Percentiles rank a stretch among this genome's conserved stretches.
Conservation (phyloP, 2,113 vertebrate species). For the Hymenochirus boettgeri region DNA sequence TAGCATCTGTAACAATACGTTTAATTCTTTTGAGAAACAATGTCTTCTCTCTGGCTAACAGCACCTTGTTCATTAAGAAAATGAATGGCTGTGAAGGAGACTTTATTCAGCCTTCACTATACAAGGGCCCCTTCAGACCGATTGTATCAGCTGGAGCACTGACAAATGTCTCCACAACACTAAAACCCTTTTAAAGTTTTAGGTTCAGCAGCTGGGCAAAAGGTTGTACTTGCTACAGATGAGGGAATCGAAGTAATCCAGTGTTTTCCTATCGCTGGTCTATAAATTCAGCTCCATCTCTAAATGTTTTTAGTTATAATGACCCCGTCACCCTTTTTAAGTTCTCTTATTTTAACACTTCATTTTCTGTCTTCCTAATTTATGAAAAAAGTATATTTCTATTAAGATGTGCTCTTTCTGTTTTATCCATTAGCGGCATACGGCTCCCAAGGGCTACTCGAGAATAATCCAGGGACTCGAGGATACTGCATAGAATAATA, state of each 20-base stretch:
- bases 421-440: not conserved
- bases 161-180: constrained; percentile 64
- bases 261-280: not conserved
- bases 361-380: not conserved
- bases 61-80: constrained; percentile 72
- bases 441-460: not conserved
- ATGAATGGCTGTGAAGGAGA: constrained; percentile 57
- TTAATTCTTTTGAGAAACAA: constrained; percentile 62
- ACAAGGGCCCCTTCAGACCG: constrained; percentile 57
- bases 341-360: not conserved
- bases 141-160: constrained; percentile 59
- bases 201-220: constrained; percentile 58
- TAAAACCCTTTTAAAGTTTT: constrained; percentile 61
- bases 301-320: too few species aligned
- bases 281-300: not conserved
- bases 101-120: constrained; percentile 63
- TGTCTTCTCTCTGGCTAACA: constrained; percentile 60
- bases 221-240: constrained; percentile 50
- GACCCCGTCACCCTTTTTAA: too few species aligned
- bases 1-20: constrained; percentile 50
- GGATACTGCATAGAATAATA: constrained; percentile 25
- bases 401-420: not conserved
- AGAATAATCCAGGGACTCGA: constrained; percentile 18
- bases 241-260: not conserved
- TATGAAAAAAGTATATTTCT: not conserved